Conservation (phyloP, 2,888 invertebrate species). For the Rhingia campestris region DNA sequence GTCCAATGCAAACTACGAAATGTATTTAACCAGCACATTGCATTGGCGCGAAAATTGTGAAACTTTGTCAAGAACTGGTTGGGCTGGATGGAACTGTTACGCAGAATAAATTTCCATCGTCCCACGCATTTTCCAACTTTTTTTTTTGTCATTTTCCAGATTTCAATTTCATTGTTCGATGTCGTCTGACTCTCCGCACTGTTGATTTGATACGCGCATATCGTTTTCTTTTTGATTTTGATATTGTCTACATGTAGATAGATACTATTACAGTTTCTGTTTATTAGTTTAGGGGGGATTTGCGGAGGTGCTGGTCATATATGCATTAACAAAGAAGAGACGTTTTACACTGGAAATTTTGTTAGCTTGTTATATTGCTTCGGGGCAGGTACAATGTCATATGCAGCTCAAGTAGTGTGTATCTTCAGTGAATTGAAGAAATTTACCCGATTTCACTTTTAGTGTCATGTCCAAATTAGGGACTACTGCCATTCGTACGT, state of each 20-base stretch:
- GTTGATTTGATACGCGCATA: conserved; percentile 10
- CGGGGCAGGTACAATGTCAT: no score
- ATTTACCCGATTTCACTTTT: no score
- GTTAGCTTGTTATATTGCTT: no score
- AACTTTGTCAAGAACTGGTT: conserved; percentile 54
- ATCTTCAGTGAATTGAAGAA: no score
- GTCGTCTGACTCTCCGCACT: neutral
- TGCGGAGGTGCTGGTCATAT: neutral
- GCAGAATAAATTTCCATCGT: conserved; percentile 61
- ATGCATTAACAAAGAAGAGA: neutral
- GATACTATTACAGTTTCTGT: neutral
- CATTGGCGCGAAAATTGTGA: conserved; percentile 61
- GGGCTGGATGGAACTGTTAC: conserved; percentile 41
- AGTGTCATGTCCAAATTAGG: no score
- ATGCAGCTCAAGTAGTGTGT: no score
- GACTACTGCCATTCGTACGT: no score
- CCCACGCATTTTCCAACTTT: conserved; percentile 54
- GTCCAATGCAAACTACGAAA: neutral
- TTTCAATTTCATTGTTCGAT: conserved; percentile 24
- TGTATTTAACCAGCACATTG: neutral
- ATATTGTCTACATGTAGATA: neutral
- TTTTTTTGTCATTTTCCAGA: conserved; percentile 30
- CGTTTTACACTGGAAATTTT: neutral
- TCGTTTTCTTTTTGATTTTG: neutral
- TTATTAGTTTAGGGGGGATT: neutral